Conservation (phyloP, 2,797 vertebrate genomes). For the Neostethus bicornis region DNA sequence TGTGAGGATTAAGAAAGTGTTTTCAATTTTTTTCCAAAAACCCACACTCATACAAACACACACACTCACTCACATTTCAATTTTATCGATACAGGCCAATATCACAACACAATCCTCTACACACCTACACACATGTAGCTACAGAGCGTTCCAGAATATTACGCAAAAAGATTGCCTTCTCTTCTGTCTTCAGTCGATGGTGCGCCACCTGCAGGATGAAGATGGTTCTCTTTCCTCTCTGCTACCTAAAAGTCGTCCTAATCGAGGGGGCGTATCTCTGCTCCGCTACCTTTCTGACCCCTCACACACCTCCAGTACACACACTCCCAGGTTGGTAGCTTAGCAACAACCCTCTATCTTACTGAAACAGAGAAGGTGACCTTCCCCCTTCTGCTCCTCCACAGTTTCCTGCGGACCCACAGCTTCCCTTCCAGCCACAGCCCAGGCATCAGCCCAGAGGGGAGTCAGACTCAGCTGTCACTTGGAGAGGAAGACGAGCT, state of each 20-base stretch:
- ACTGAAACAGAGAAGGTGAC: too few species aligned
- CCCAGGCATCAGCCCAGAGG: slow-evolving; percentile 54
- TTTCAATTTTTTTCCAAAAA: too few species aligned
- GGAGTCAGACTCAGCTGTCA: slow-evolving; percentile 59
- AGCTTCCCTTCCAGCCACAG: slow-evolving; percentile 48
- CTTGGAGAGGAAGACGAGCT: slow-evolving; percentile 54
- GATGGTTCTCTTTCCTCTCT: slow-evolving; percentile 71
- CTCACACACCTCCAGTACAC: slow-evolving; percentile 24
- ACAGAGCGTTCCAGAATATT: too few species aligned
- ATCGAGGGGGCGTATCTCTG: slow-evolving; percentile 81
- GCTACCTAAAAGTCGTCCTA: slow-evolving; percentile 38
- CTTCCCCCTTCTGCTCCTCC: too few species aligned
- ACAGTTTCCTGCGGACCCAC: slow-evolving; percentile 40
- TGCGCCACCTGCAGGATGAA: slow-evolving; percentile 78
- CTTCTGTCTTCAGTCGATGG: slow-evolving; percentile 74
- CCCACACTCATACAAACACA: too few species aligned
- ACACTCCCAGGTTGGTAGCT: slow-evolving; percentile 22
- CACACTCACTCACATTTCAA: too few species aligned
- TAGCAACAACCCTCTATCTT: too few species aligned
- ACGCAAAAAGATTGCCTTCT: too few species aligned
- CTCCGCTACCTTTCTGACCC: slow-evolving; percentile 84
- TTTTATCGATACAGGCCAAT: too few species aligned
- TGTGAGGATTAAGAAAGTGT: too few species aligned
- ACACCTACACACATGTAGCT: too few species aligned
- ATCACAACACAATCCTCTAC: too few species aligned